phyloP scores from a whole-genome alignment of 2,888 invertebrate species.

The Axea sp. region DNA sequence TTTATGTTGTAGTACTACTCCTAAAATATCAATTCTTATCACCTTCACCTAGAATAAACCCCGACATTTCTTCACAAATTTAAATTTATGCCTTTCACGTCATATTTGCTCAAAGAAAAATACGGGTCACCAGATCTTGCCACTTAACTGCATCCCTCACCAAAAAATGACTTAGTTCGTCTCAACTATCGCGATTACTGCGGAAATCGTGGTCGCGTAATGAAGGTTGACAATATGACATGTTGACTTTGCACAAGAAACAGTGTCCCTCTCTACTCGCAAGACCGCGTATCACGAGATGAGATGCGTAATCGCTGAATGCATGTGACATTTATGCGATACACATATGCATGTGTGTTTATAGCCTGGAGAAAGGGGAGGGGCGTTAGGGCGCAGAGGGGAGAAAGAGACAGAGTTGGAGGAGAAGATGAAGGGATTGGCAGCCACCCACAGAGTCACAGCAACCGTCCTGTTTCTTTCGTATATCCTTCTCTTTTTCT shows the following conservation, averaged over 20 bases:
- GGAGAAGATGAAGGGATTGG: slow-evolving; percentile 62
- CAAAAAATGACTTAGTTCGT: slow-evolving; percentile 6
- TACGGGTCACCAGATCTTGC: too few relatives aligned
- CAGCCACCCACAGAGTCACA: slow-evolving; percentile 69
- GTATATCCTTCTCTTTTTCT: slow-evolving; percentile 10
- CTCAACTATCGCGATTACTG: slow-evolving; percentile 1
- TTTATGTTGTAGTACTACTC: too few relatives aligned
- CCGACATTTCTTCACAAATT: background rate
- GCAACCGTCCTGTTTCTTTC: slow-evolving; percentile 63
- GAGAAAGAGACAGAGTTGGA: slow-evolving; percentile 42
- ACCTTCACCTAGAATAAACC: too few relatives aligned
- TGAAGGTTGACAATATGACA: slow-evolving; percentile 52
- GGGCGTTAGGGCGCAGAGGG: slow-evolving; percentile 25
- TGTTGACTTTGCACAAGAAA: slow-evolving; percentile 33
- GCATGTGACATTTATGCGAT: slow-evolving; percentile 49
- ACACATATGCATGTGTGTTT: slow-evolving; percentile 37
- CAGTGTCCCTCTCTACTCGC: slow-evolving; percentile 13
- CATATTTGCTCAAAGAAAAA: background rate
- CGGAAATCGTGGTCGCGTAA: slow-evolving; percentile 43
- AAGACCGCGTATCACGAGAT: slow-evolving; percentile 34
- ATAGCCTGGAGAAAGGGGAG: slow-evolving; percentile 38
- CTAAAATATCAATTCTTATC: too few relatives aligned
- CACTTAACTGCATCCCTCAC: background rate
- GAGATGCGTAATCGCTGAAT: slow-evolving; percentile 47
- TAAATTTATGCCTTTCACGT: background rate